Base-by-base conservation (phyloP, 2,797 vertebrate species). In the Dermochelys coriacea region DNA sequence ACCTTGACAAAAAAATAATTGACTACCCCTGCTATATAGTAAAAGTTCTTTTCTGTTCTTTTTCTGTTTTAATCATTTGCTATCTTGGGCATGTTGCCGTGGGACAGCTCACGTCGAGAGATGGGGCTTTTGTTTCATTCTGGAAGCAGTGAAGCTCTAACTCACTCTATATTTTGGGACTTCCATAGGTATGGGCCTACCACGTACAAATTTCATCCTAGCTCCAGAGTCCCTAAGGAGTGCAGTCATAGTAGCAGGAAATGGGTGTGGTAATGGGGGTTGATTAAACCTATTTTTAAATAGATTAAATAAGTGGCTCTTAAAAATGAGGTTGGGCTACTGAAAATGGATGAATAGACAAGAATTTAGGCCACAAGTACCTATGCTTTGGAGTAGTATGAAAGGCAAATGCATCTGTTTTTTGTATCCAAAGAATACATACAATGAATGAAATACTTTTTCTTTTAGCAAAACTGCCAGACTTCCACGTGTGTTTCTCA, bases 401-500 rank as follows among this genome's bases (percentile, higher is more conserved):
- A 78, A 86, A 82, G 94, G 88, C 90, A 90, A 90, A 50, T 31
- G 93, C 96, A 83, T 89, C 96, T 90, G 91, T 50, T 84, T 19
- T 94, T 82, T 2, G 50, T 79, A 52, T 74, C 84, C 90, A 19
- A 0, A 34, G 93, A 84, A 71, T 78, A 51, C 88, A 27, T 79
- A 80, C 89, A 77, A 52, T 88, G 94, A 93, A 55, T 50, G 93
- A 93, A 87, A 61, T 12, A 50, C 8, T 0, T 57, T 94, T 27
- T 64, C 91, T 89, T 90, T 68, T 29, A 68, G 80, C 87, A 84
- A 45, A 96, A 80, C 84, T 89, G 89, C 88, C 93, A 55, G 94
- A 34, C 88, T 86, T 50, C 80, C 78, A 3, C 95, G 94, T 81
- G 93, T 74, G 6, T 98, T 98, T 98, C 97, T 97, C 90, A 77